Percentiles rank a stretch among this genome's conserved stretches.
Evolutionary conservation across 2,888 invertebrate genomes (phyloP).

Genomic region (Drosophila anomalata): DNA sequence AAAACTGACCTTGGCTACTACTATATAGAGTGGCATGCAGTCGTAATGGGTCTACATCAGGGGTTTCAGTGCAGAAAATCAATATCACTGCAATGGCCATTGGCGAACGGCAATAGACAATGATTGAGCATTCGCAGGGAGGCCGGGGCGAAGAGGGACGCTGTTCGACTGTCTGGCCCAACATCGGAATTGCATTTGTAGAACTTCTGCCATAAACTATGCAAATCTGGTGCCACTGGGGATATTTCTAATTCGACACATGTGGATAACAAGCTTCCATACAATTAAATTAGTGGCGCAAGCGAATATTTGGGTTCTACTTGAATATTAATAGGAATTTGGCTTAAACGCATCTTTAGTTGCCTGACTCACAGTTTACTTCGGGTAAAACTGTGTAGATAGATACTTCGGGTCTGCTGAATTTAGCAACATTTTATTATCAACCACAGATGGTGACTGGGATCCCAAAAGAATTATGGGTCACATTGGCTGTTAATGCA

Average conservation of each 20-base stretch:
- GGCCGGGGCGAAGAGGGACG: neutral
- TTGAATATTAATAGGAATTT: slow-evolving; percentile 6
- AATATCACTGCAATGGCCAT: slow-evolving; percentile 38
- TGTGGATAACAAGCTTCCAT: slow-evolving; percentile 20
- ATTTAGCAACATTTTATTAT: too few species aligned
- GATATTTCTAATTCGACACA: slow-evolving; percentile 23
- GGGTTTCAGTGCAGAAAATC: slow-evolving; percentile 44
- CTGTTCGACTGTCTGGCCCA: slow-evolving; percentile 28
- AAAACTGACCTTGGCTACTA: slow-evolving; percentile 33
- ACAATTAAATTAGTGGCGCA: slow-evolving; percentile 33
- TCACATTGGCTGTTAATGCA: neutral
- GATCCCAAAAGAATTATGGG: neutral
- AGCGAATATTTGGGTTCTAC: slow-evolving; percentile 10
- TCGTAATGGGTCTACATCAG: slow-evolving; percentile 38
- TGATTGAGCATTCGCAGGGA: slow-evolving; percentile 30
- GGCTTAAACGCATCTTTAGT: neutral
- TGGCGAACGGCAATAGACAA: slow-evolving; percentile 42
- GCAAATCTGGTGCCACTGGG: slow-evolving; percentile 39
- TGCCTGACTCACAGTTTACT: too few species aligned
- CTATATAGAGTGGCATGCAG: slow-evolving; percentile 10
- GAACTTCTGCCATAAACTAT: slow-evolving; percentile 43
- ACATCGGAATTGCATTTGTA: slow-evolving; percentile 38
- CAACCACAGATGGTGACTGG: too few species aligned
- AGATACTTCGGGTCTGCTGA: too few species aligned
- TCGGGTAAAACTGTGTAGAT: too few species aligned